Base-by-base conservation (phyloP, 2,113 vertebrate species). In the Stigmatopora argus region DNA sequence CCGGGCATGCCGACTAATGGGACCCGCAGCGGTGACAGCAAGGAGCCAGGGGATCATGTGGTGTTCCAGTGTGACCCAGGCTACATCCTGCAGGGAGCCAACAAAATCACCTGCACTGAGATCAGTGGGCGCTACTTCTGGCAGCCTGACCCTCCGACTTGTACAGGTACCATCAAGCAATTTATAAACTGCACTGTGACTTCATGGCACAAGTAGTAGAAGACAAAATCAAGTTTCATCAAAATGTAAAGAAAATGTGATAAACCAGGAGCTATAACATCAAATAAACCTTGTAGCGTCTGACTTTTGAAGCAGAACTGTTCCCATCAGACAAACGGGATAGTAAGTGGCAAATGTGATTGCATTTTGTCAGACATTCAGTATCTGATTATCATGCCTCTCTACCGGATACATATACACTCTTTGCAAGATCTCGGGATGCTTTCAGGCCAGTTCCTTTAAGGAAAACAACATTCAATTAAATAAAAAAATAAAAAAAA, bases 91-190 rank as follows among this genome's bases (percentile, higher is more conserved):
- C 94, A 97, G 83, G 97, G 97, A n/a, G 92, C 92, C 1, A 85
- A 90, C 1, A 92, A 89, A 73, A 99, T 99, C 89, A 95, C 88
- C 72, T 99, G 96, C 1, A 94, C 97, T 19, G 96, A 96, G 89
- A 90, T 97, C 9, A 94, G 95, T 65, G 95, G 92, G 65, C 92
- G 96, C 41, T 99, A 95, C 86, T 98, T 98, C 92, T 99, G 97
- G 97, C 93, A 98, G 65, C 97, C 97, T 0, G 95, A 96, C 82
- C 97, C 96, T 0, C 97, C 97, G 0, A 94, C 92, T 4, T 98
- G 96, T 87, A 90, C 91, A 71, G 96, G 96, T 97, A 90, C 17
- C 18, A 1, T 53, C 4, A 15, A 15, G 5, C 53, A 7, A 3
- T 31, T 56, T 11, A 45, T 7, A 41, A 58, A 7, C 52, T 66